Conservation (phyloP, 2,797 vertebrate genomes). For the Cynodonichthys magdalenae region DNA sequence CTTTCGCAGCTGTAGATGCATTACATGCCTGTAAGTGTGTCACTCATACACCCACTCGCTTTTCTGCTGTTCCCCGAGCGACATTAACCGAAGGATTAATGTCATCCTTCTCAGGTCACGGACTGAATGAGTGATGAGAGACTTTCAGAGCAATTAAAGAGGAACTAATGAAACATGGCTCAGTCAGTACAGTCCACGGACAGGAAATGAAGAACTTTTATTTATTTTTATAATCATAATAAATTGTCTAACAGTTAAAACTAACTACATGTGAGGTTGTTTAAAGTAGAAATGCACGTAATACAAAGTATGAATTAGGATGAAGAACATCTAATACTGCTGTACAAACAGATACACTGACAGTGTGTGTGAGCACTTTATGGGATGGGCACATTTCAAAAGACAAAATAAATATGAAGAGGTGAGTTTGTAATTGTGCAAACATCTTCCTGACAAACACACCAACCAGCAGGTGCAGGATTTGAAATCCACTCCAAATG, state of each 20-base stretch:
- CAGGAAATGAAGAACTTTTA: not conserved
- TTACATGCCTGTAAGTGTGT: constrained; percentile 67
- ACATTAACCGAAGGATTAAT: constrained; percentile 67
- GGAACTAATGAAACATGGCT: constrained; percentile 22
- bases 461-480: not conserved
- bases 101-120: constrained; percentile 36
- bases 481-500: not conserved
- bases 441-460: not conserved
- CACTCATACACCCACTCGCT: constrained; percentile 51
- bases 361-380: not conserved
- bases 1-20: constrained; percentile 47
- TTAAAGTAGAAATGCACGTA: not conserved
- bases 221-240: not conserved
- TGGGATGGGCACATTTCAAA: not conserved
- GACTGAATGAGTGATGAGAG: constrained; percentile 20
- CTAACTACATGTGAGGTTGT: not conserved
- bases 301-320: not conserved
- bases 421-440: not conserved
- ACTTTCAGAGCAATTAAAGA: constrained; percentile 27
- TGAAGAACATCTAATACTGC: not conserved
- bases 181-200: not conserved
- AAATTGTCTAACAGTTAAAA: not conserved
- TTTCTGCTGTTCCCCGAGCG: constrained; percentile 27
- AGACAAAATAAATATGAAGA: not conserved
- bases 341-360: not conserved